Conservation (phyloP, 2,888 invertebrate species). For the Aleiodes leptofemur region DNA sequence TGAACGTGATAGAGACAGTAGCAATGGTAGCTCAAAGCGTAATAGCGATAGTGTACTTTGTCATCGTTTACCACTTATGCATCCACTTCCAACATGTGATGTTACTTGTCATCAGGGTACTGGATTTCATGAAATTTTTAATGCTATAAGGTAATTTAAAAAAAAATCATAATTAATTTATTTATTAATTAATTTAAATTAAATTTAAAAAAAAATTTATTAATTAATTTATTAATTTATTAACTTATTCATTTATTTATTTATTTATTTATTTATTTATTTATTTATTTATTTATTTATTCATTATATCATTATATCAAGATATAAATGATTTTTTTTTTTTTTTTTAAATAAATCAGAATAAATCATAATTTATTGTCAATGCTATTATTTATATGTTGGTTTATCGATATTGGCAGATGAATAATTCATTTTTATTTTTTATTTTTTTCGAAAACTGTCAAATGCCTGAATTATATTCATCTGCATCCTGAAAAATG, state of each 20-base stretch:
- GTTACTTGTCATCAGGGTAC: constrained; percentile 72
- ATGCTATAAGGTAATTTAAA: constrained; percentile 67
- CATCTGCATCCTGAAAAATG: background rate
- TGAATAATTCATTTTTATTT: background rate
- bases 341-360: background rate
- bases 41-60: constrained; percentile 78
- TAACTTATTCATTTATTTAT: too few species aligned
- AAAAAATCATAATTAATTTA: background rate
- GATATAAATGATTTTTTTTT: too few species aligned
- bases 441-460: too few species aligned
- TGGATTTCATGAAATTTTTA: constrained; percentile 76
- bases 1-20: constrained; percentile 65
- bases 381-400: too few species aligned
- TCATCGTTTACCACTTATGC: constrained; percentile 75
- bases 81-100: constrained; percentile 77
- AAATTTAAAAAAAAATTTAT: constrained; percentile 20
- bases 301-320: too few species aligned
- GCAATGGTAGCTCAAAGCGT: constrained; percentile 74
- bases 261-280: too few species aligned
- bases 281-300: too few species aligned
- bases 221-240: too few species aligned
- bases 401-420: too few species aligned
- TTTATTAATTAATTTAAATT: too few species aligned
- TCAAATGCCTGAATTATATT: too few species aligned
- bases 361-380: background rate